These are phyloP conservation scores for Takifugu flavidus DNA, from an alignment of 2,113 vertebrate genomes.

Conservation along the genomic window DNA sequence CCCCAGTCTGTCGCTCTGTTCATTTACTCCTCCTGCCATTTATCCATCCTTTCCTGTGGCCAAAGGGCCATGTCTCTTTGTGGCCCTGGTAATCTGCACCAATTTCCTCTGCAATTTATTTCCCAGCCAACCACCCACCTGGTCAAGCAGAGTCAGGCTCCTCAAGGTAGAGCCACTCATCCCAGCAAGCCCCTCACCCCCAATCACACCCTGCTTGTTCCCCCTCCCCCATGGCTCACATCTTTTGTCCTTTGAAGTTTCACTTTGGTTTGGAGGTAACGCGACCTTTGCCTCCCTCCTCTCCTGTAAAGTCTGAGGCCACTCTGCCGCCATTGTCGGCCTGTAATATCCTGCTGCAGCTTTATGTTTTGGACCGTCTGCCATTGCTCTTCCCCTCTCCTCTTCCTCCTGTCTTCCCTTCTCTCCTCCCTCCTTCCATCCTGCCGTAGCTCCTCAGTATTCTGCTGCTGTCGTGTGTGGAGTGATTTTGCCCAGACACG, in stretches of 20 bases:
- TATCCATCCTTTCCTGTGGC: conserved; percentile 58
- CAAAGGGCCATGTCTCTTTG: conserved; percentile 65
- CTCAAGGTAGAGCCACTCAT: conserved; percentile 72
- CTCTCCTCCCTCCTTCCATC: conserved; percentile 53
- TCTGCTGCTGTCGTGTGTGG: conserved; percentile 96
- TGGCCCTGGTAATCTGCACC: conserved; percentile 73
- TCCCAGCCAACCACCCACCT: conserved; percentile 70
- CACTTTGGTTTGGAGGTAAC: conserved; percentile 6
- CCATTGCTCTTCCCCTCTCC: conserved; percentile 24
- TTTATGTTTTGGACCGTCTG: conserved; percentile 36
- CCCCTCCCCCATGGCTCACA: conserved; percentile 9
- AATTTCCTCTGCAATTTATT: conserved; percentile 76
- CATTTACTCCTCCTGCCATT: conserved; percentile 65
- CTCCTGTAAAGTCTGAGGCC: conserved; percentile 13
- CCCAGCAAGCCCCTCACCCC: conserved; percentile 56
- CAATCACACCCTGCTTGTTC: conserved; percentile 48
- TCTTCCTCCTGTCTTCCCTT: conserved; percentile 30
- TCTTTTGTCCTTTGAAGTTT: conserved; percentile 50
- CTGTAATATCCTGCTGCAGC: conserved; percentile 14
- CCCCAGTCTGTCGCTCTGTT: conserved; percentile 36
- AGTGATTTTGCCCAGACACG: conserved; percentile 99
- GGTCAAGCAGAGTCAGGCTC: conserved; percentile 63
- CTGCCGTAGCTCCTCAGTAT: conserved; percentile 95
- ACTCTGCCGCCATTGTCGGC: conserved; percentile 21
- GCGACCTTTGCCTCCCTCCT: conserved; percentile 9